Evolutionary conservation across 2,113 vertebrate species (phyloP), one percentile per base, ranked within the genome.

Genomic region (Lophura nycthemera): DNA sequence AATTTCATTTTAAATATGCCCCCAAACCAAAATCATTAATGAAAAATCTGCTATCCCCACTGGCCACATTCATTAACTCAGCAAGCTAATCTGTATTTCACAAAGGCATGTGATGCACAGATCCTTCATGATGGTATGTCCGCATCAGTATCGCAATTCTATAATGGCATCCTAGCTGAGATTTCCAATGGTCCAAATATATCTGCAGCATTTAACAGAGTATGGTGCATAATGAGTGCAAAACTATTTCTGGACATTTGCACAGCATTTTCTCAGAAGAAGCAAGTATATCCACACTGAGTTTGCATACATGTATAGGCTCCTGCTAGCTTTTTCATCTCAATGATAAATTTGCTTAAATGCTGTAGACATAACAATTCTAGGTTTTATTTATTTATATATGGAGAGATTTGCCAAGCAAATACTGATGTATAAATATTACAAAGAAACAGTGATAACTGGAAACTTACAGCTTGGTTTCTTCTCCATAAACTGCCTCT

Each of bases 401-500:
- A 38, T 20, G 76, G 21, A 70, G 36, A 24, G 27, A 69, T 38
- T 9, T 74, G 30, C 13, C 50, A 88, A 95, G 59, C 27, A 45
- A 79, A 45, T 34, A 69, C 3, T 1, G 0, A 2, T 34, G 52
- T 19, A 52, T 13, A 30, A 82, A 57, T 40, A 57, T 45, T 20
- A 60, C 9, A 32, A 75, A 67, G 38, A 63, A 86, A 94, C 16
- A 65, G 18, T 10, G 29, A 36, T 22, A 19, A 47, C 0, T 47
- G 32, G 25, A 82, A 75, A 97, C 98, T 98, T 93, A 99, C 99
- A 98, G 66, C 97, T 98, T 95, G 99, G 98, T 61, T 99, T 99
- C 95, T 99, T 99, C 97, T 99, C 99, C 98, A 99, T 98, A 76
- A 99, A 98, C 95, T 99, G 99, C 54, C 99, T 98, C 97, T 99